Base-by-base conservation (phyloP, 2,888 invertebrate species). In the Drosophila rellima region DNA sequence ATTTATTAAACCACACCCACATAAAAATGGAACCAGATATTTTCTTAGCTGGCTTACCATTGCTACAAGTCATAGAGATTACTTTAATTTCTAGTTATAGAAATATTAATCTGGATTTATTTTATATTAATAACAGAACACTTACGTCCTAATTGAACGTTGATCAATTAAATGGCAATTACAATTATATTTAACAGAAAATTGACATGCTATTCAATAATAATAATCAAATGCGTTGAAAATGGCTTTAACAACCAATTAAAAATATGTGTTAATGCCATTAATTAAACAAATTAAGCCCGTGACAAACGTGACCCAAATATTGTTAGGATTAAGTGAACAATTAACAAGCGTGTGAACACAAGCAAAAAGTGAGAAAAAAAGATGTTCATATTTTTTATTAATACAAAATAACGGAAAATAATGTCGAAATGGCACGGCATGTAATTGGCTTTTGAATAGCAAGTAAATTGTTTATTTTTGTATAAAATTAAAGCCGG, bases 151-250 rank as follows among this genome's bases (percentile, higher is more conserved):
- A 7, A 35, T 50, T 50, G 3, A 37, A 23, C 3, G 6, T 17
- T 23, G 4, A 39, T 51, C 35, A 51, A 55, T 56, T 67, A 17
- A 67, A 68, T 33, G 35, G 11, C 31, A 74, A 74, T 71, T 60
- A 47, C 56, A 52, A 56, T 8, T 15, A 17, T 15, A 54, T 42
- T 42, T 33, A 5, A 11, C 11, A 35, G 31, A 26, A 26, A 37
- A 23, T 8, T 13, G 37, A 15, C 18, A 45, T 8, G 18, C 15
- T 17, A n/a, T 35, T 37, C 26, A 45, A 54, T 45, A n/a, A 15
- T 15, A 45, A n/a, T 35, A n/a, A 18, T 17, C 7, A 40, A 63
- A 44, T 39, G n/a, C 23, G 10, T 42, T 42, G 69, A 7, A 62
- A 70, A 57, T 37, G 37, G 18, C 29, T 20, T 31, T 54, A 50